Conservation (phyloP, 2,888 invertebrate genomes). For the Branchellion lobata region DNA sequence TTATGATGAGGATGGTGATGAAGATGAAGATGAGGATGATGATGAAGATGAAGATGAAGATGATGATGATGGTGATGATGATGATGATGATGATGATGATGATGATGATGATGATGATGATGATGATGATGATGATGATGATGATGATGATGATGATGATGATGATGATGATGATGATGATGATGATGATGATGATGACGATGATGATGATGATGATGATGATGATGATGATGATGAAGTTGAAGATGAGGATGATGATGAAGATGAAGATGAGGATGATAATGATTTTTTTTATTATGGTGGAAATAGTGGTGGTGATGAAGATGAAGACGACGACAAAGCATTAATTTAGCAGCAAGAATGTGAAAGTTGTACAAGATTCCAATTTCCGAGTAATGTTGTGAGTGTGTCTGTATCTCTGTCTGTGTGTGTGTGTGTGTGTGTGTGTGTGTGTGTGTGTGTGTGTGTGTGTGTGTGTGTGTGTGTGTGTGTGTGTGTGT, state of each 20-base stretch:
- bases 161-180: constrained; percentile 32
- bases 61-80: constrained; percentile 42
- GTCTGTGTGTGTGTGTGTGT: constrained; percentile 39
- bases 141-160: constrained; percentile 42
- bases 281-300: too few species aligned
- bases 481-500: not conserved
- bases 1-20: too few species aligned
- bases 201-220: constrained; percentile 34
- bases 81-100: constrained; percentile 40
- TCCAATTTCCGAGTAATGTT: too few species aligned
- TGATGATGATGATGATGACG: constrained; percentile 48
- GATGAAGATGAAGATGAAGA: constrained; percentile 47
- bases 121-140: constrained; percentile 42
- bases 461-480: constrained; percentile 34
- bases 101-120: constrained; percentile 40
- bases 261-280: constrained; percentile 39
- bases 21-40: too few species aligned
- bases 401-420: constrained; percentile 24
- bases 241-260: constrained; percentile 47
- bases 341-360: too few species aligned
- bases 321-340: too few species aligned
- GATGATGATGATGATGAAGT: constrained; percentile 48
- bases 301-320: too few species aligned
- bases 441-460: constrained; percentile 42
- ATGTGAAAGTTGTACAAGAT: too few species aligned